Conservation (phyloP, 2,797 vertebrate species). For the Geotrypetes seraphini region DNA sequence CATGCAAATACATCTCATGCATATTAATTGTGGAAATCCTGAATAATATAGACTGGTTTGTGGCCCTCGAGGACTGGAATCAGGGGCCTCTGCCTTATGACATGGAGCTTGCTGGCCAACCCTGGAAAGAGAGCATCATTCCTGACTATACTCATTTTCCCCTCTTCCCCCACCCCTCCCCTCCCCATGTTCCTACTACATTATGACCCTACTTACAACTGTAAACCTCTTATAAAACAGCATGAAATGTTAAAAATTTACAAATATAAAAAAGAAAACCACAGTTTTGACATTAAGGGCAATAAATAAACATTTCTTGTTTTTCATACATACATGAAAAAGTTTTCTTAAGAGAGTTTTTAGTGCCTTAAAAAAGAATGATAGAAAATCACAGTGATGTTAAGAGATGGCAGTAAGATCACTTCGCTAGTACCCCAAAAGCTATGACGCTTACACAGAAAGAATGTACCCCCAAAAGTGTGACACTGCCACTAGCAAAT, state of each 20-base stretch:
- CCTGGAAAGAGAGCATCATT: too few relatives aligned
- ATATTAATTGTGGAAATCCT: too few relatives aligned
- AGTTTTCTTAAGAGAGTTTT: not conserved
- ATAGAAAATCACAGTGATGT: constrained; percentile 35
- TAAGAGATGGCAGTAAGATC: constrained; percentile 7
- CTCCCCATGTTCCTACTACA: not conserved
- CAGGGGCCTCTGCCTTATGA: too few relatives aligned
- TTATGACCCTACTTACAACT: not conserved
- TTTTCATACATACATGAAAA: too few relatives aligned
- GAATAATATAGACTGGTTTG: too few relatives aligned
- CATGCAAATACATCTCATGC: too few relatives aligned
- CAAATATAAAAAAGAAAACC: constrained; percentile 22
- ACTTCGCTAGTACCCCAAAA: not conserved
- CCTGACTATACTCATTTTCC: too few relatives aligned
- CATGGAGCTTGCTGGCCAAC: too few relatives aligned
- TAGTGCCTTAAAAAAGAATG: constrained; percentile 12
- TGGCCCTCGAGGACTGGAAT: too few relatives aligned
- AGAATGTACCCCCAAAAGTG: rapidly evolving
- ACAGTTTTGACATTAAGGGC: constrained; percentile 19
- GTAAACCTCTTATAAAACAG: not conserved
- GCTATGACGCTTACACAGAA: too few relatives aligned
- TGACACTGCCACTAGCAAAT: not conserved
- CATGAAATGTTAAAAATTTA: not conserved
- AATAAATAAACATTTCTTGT: not conserved
- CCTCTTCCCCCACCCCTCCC: too few relatives aligned